Percentiles rank a stretch among this genome's conserved stretches.
phyloP scores from a whole-genome alignment of 2,797 vertebrate genomes.

The Dallia pectoralis region DNA sequence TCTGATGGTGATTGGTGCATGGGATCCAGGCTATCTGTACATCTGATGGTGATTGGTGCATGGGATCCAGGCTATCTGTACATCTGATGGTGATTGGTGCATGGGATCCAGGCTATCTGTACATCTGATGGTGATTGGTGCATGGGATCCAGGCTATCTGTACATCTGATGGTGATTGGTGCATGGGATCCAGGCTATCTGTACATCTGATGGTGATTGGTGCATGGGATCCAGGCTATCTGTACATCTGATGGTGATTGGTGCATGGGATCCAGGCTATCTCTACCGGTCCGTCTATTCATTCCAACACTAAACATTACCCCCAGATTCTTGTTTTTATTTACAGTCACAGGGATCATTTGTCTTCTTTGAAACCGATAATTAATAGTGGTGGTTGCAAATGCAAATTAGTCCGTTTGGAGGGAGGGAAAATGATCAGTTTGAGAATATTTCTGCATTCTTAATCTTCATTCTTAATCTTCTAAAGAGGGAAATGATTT shows the following conservation, averaged over 20 bases:
- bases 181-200: too few species aligned
- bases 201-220: too few species aligned
- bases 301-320: constrained; percentile 69
- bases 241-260: constrained; percentile 33
- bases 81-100: too few species aligned
- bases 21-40: too few species aligned
- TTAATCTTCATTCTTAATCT: constrained; percentile 82
- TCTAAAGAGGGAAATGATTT: constrained; percentile 83
- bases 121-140: too few species aligned
- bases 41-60: too few species aligned
- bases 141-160: too few species aligned
- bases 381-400: constrained; percentile 67
- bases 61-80: too few species aligned
- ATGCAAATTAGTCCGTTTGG: constrained; percentile 69
- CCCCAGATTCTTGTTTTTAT: constrained; percentile 61
- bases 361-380: constrained; percentile 58
- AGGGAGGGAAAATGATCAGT: constrained; percentile 67
- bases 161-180: too few species aligned
- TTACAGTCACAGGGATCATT: constrained; percentile 65
- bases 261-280: constrained; percentile 37
- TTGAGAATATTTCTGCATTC: constrained; percentile 77
- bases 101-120: too few species aligned
- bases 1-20: too few species aligned
- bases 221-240: too few species aligned
- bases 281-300: constrained; percentile 43